phyloP scores from a whole-genome alignment of 2,797 vertebrate genomes.

The Lacerta bilineata region DNA sequence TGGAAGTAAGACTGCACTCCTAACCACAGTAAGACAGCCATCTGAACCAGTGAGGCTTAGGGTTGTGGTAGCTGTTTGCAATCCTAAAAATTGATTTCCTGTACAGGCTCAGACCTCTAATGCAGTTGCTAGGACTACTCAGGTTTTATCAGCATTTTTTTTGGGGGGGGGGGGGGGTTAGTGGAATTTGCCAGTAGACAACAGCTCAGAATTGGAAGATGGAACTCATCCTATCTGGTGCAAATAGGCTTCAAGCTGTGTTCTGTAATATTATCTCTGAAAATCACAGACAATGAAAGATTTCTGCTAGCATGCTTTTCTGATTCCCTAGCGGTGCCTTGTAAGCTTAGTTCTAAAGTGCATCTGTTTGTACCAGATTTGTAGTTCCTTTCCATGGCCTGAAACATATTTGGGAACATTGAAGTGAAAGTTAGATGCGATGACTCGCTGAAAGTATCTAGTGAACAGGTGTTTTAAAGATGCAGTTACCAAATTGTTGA shows the following conservation, averaged over 20 bases:
- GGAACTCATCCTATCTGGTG: neutral
- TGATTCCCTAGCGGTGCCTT: slow-evolving; percentile 33
- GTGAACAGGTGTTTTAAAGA: slow-evolving; percentile 65
- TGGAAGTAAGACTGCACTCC: slow-evolving; percentile 47
- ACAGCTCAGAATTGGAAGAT: neutral
- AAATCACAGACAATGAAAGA: slow-evolving; percentile 46
- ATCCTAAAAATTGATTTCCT: neutral
- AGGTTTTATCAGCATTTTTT: slow-evolving; percentile 40
- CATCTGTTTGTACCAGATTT: slow-evolving; percentile 46
- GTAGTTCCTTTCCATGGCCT: slow-evolving; percentile 47
- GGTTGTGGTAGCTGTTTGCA: neutral
- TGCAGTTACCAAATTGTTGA: slow-evolving; percentile 29
- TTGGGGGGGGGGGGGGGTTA: neutral
- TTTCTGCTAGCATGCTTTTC: slow-evolving; percentile 59
- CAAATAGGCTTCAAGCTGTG: neutral
- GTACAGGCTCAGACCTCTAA: neutral
- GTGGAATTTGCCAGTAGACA: neutral
- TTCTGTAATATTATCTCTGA: slow-evolving; percentile 64
- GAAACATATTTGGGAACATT: slow-evolving; percentile 57
- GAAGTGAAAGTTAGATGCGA: slow-evolving; percentile 36
- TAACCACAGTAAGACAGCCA: slow-evolving; percentile 44
- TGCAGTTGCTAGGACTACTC: neutral
- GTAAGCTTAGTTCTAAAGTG: slow-evolving; percentile 42
- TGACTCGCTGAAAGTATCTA: slow-evolving; percentile 57
- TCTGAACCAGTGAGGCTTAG: neutral